Evolutionary conservation across 2,888 invertebrate genomes (phyloP), one percentile per base, ranked within the genome.

Genomic region (Melanchra persicariae): DNA sequence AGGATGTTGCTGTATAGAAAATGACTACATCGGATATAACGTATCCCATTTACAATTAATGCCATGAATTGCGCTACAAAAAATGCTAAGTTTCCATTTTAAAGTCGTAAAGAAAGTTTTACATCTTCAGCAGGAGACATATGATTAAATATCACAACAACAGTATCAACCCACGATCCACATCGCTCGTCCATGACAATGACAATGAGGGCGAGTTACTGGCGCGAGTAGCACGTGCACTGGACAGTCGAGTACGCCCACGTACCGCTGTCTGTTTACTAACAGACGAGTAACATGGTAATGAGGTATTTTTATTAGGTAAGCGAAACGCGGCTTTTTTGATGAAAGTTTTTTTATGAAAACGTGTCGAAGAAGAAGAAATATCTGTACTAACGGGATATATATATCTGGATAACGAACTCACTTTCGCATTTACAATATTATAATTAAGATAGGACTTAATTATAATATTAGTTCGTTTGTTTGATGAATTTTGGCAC

Each of bases 191-290:
- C 71, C 76, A 40, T 78, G 72, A 70, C 70, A 80, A 68, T 83
- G 79, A 74, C 81, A 75, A 72, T 77, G 75, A 40, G 59, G 62
- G 64, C 63, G 64, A 81, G 81, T 64, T 78, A 74, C 62, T 78
- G 71, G 60, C 78, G 66, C 74, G 65, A 71, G 75, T 67, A 55
- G 61, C 62, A 52, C 64, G 64, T 71, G 67, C 34, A 74, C 67
- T 77, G 81, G 81, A 63, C 78, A 64, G 64, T 52, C 51, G 55
- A 73, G 59, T 63, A 55, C 51, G 43, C 78, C 74, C 74, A 79
- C 78, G 62, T 51, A 47, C 22, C 30, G n/a, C 37, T 58, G 60
- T 51, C 62, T 82, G 71, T 83, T 73, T 82, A 82, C 79, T 37
- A 74, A 78, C 77, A 72, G 22, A 61, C 22, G 12, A 40, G 40